Percentiles rank a stretch among this genome's conserved stretches.
Conservation (phyloP, 2,888 invertebrate genomes). For the Odontomyia ornata region DNA sequence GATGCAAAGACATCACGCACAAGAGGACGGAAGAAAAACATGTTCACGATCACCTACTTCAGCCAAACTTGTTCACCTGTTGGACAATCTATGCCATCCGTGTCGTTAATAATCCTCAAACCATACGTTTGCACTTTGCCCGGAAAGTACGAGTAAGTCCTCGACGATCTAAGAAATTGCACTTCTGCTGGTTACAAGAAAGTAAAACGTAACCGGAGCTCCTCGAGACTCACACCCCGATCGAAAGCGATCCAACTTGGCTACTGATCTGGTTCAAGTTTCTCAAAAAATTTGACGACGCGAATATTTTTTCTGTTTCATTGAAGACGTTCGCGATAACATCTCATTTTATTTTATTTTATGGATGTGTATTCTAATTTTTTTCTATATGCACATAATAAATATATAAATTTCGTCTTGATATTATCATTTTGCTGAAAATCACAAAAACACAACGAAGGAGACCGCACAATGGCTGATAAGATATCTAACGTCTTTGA, state of each 20-base stretch:
- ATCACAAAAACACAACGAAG: not conserved
- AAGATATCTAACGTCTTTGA: not conserved
- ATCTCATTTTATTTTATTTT: no score
- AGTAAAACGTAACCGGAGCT: not conserved
- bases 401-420: not conserved
- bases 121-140: not conserved
- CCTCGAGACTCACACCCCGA: slow-evolving; percentile 4
- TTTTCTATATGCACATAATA: not conserved
- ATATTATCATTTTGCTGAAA: not conserved
- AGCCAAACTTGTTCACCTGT: slow-evolving; percentile 21
- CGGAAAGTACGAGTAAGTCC: not conserved
- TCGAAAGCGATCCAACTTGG: not conserved
- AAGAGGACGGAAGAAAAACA: not conserved
- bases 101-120: not conserved
- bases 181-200: not conserved
- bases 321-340: not conserved
- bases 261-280: slow-evolving; percentile 26
- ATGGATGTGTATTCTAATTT: slow-evolving; percentile 2
- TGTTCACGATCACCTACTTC: slow-evolving; percentile 18
- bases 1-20: not conserved
- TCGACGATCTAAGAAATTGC: not conserved
- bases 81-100: not conserved
- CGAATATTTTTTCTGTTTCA: not conserved
- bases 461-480: not conserved
- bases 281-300: not conserved